Percentiles rank a stretch among this genome's conserved stretches.
Evolutionary conservation across 2,797 vertebrate species (phyloP).

Genomic region (Labroides dimidiatus): DNA sequence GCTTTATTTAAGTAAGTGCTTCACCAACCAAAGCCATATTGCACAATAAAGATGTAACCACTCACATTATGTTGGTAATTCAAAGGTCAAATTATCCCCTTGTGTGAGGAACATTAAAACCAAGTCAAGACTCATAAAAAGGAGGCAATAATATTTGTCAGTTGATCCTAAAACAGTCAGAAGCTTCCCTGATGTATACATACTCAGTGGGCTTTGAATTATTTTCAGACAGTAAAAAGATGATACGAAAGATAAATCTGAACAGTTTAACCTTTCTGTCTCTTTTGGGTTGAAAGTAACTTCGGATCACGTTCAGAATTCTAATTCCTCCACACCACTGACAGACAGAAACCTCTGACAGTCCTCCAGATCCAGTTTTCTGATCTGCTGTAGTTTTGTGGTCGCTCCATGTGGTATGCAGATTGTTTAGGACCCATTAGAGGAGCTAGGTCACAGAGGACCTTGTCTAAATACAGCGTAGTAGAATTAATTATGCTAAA

Average conservation of each 20-base stretch:
- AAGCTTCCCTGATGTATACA: neutral
- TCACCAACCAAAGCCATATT: too few relatives aligned
- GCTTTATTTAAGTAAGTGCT: too few relatives aligned
- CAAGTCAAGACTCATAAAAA: neutral
- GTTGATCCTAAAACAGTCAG: conserved; percentile 1
- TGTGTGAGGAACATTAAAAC: conserved; percentile 3
- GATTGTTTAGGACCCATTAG: conserved; percentile 41
- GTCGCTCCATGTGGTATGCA: conserved; percentile 47
- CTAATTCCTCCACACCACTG: neutral
- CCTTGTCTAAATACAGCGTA: conserved; percentile 49
- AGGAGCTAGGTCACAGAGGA: conserved; percentile 36
- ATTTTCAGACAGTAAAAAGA: neutral
- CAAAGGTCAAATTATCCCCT: conserved; percentile 7
- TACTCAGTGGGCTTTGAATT: neutral
- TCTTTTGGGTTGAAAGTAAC: neutral
- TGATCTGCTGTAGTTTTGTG: neutral
- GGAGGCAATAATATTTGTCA: neutral
- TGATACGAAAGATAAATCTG: neutral
- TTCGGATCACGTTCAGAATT: neutral
- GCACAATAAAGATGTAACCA: neutral
- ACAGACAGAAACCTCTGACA: neutral
- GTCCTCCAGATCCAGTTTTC: conserved; percentile 27
- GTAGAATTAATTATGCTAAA: conserved; percentile 52
- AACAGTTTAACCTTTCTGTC: neutral
- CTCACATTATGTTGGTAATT: neutral